These are phyloP conservation scores for Bombycilla garrulus DNA, from an alignment of 2,113 vertebrate species.

Conservation along the genomic window DNA sequence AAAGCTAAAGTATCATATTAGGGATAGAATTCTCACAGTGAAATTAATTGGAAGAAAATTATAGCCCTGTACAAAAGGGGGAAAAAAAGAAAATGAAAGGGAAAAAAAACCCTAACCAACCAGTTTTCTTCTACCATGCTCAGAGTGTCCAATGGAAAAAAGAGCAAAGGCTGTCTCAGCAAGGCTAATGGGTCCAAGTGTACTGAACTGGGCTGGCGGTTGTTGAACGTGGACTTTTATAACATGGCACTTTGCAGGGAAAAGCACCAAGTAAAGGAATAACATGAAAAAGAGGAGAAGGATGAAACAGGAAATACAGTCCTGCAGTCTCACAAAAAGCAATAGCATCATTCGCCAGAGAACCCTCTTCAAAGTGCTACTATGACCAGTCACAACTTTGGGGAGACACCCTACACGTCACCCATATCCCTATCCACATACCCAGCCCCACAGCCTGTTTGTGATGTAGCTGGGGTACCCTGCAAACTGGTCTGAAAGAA, in stretches of 20 bases:
- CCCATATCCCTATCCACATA: accelerated
- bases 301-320: not conserved
- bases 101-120: accelerated
- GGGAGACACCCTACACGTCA: not conserved
- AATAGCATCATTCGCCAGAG: not conserved
- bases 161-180: not conserved
- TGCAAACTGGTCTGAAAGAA: not conserved
- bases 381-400: not conserved
- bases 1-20: not conserved
- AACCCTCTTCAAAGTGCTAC: not conserved
- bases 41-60: not conserved
- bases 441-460: accelerated
- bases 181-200: not conserved
- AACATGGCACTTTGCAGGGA: not conserved
- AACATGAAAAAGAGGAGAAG: not conserved
- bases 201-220: not conserved
- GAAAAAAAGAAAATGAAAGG: not conserved
- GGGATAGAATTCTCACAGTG: not conserved
- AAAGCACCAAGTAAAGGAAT: not conserved
- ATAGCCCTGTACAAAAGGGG: not conserved
- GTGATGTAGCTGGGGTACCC: not conserved
- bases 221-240: not conserved
- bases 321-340: not conserved
- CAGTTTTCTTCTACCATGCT: not conserved
- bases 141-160: not conserved